These are phyloP conservation scores for Sphinx pinastri DNA, from an alignment of 2,888 invertebrate species.

Conservation along the genomic window DNA sequence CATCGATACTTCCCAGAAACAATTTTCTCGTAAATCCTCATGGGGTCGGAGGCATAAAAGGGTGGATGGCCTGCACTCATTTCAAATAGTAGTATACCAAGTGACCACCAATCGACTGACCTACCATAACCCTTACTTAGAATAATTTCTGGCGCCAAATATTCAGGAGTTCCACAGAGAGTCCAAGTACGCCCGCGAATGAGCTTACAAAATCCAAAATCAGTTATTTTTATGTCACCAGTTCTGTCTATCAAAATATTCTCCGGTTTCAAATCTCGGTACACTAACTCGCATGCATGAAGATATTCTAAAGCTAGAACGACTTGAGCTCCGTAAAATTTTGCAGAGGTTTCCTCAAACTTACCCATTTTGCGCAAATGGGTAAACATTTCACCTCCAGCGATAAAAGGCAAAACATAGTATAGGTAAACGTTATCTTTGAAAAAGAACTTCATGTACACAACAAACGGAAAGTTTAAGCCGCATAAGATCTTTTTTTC, in stretches of 20 bases:
- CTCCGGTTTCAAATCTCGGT: slow-evolving; percentile 96
- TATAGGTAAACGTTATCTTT: slow-evolving; percentile 94
- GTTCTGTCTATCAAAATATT: slow-evolving; percentile 92
- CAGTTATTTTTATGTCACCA: slow-evolving; percentile 94
- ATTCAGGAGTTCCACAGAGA: slow-evolving; percentile 98
- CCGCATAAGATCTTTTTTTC: slow-evolving; percentile 95
- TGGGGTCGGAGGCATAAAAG: slow-evolving; percentile 95
- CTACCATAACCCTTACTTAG: slow-evolving; percentile 95
- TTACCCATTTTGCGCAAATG: slow-evolving; percentile 86
- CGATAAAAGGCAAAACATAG: slow-evolving; percentile 91
- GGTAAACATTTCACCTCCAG: slow-evolving; percentile 94
- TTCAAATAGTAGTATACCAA: slow-evolving; percentile 94
- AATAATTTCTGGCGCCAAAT: slow-evolving; percentile 97
- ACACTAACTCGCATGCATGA: slow-evolving; percentile 93
- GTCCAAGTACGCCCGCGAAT: slow-evolving; percentile 92
- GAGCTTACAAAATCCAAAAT: slow-evolving; percentile 97
- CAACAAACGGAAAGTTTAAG: slow-evolving; percentile 94
- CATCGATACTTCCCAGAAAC: slow-evolving; percentile 94
- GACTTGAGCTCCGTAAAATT: slow-evolving; percentile 96
- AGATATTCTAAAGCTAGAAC: slow-evolving; percentile 95
- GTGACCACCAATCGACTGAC: slow-evolving; percentile 98
- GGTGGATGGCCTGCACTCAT: slow-evolving; percentile 97
- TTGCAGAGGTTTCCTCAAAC: slow-evolving; percentile 90
- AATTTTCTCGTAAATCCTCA: slow-evolving; percentile 97
- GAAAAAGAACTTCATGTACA: slow-evolving; percentile 92